Conservation (phyloP, 2,113 vertebrate genomes). For the Ciconia stormi region DNA sequence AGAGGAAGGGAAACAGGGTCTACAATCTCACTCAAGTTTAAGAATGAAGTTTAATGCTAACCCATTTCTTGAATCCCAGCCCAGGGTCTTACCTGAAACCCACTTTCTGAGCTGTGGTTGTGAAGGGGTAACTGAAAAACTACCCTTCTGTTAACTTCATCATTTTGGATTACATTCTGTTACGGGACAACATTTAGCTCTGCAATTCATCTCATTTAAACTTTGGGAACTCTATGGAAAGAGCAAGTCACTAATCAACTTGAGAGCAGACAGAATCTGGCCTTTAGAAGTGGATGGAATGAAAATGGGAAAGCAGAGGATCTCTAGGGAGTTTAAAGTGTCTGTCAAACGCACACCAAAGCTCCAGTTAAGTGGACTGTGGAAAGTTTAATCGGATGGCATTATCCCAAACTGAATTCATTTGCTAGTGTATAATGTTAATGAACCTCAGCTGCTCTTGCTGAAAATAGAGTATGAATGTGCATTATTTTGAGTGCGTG, state of each 20-base stretch:
- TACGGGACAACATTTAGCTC: not conserved
- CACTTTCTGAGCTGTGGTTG: not conserved
- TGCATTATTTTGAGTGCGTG: conserved; percentile 21
- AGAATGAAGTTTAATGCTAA: not conserved
- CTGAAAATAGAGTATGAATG: conserved; percentile 35
- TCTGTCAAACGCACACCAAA: conserved; percentile 23
- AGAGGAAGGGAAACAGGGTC: no score
- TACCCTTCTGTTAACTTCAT: not conserved
- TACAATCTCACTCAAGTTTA: no score
- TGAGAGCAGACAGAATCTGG: not conserved
- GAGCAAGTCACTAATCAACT: not conserved
- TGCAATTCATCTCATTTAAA: not conserved
- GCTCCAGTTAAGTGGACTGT: conserved; percentile 16
- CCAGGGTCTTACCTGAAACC: not conserved
- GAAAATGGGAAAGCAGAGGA: not conserved
- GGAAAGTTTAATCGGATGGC: conserved; percentile 25
- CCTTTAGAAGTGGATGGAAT: not conserved
- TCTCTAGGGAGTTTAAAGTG: not conserved
- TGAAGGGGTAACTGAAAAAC: not conserved
- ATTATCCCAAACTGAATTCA: conserved; percentile 45
- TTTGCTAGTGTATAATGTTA: conserved; percentile 32
- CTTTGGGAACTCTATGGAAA: not conserved
- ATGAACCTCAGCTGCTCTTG: conserved; percentile 5
- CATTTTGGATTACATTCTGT: not conserved
- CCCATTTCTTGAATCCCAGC: not conserved